phyloP scores from a whole-genome alignment of 2,113 vertebrate species.

The Promerops cafer region DNA sequence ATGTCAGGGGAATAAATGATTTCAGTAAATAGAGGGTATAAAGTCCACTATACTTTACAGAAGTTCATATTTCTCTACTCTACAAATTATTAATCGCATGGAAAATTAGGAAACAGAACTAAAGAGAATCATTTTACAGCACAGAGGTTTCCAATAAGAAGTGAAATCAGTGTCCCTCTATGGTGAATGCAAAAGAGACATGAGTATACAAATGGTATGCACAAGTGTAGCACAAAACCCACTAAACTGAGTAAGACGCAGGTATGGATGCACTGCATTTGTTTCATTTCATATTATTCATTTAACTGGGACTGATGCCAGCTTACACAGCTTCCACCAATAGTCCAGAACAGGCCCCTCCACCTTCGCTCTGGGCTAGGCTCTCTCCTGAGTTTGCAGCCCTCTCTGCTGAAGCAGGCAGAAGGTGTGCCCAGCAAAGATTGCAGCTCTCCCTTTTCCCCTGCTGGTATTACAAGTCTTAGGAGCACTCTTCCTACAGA shows the following conservation, averaged over 20 bases:
- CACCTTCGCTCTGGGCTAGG: not conserved
- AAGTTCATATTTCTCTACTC: not conserved
- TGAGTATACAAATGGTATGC: not conserved
- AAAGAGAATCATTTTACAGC: not conserved
- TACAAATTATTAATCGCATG: not conserved
- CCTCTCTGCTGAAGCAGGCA: not conserved
- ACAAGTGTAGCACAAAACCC: not conserved
- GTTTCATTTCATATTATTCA: not conserved
- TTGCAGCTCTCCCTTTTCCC: not conserved
- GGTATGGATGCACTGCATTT: not conserved
- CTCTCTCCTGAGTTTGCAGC: not conserved
- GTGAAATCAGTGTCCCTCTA: not conserved
- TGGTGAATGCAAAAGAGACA: not conserved
- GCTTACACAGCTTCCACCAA: not conserved
- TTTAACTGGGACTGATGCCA: not conserved
- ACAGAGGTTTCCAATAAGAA: not conserved
- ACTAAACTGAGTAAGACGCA: not conserved
- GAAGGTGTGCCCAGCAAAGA: not conserved
- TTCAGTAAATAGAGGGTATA: conserved; percentile 35
- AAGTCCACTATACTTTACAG: not conserved
- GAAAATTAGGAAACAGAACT: conserved; percentile 17
- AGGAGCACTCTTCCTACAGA: not conserved
- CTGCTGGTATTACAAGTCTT: not conserved
- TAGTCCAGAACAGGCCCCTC: not conserved
- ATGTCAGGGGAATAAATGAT: conserved; percentile 66